These are phyloP conservation scores for Lepidonotus clava DNA, from an alignment of 2,888 invertebrate genomes.

Conservation along the genomic window DNA sequence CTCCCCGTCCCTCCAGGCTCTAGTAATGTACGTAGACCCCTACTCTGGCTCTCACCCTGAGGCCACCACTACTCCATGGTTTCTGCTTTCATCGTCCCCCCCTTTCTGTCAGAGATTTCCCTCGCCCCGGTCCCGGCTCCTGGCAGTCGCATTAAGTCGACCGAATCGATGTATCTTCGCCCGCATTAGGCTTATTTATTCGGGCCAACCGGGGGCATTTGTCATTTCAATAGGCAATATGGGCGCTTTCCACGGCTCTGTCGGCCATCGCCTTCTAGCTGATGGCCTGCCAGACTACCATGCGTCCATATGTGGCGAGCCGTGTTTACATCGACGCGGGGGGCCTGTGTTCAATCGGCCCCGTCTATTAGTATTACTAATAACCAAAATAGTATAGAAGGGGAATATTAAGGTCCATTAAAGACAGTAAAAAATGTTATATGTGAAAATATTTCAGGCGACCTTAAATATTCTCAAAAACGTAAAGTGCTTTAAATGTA, in stretches of 20 bases:
- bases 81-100: not conserved
- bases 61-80: constrained; percentile 1
- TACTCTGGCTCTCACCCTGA: not conserved
- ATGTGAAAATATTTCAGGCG: too few species aligned
- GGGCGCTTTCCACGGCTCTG: not conserved
- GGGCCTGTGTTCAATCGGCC: too few species aligned
- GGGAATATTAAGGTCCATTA: too few species aligned
- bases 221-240: constrained; percentile 25
- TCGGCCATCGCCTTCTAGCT: too few species aligned
- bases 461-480: too few species aligned
- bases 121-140: not conserved
- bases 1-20: not conserved
- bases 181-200: constrained; percentile 30
- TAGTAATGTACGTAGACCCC: not conserved
- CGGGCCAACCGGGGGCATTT: not conserved
- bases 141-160: not conserved
- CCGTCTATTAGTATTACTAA: too few species aligned
- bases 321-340: too few species aligned
- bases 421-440: too few species aligned
- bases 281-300: too few species aligned
- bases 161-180: constrained; percentile 1
- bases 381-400: too few species aligned
- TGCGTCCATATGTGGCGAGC: too few species aligned
- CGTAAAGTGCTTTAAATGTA: too few species aligned
- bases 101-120: not conserved